A percentile compares a stretch with the other conserved stretches of the same genome.
Evolutionary conservation across 2,888 invertebrate species (phyloP).

Genomic region (Drosophila ustulata): DNA sequence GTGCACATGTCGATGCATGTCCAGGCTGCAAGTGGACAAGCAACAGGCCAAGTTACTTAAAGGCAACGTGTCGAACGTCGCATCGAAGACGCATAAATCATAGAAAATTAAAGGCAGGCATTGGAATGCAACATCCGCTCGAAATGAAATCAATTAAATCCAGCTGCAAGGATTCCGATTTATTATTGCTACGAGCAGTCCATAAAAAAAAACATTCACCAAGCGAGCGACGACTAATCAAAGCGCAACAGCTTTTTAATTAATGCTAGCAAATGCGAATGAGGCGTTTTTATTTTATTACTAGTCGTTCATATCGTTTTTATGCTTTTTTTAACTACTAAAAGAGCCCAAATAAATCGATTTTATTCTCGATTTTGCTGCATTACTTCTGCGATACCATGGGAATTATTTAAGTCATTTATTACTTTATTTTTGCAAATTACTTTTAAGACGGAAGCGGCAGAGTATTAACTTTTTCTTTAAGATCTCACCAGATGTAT

Average conservation of each 20-base stretch:
- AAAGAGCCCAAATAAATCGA: not conserved
- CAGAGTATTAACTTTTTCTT: not conserved
- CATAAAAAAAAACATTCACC: not conserved
- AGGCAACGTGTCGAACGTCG: slow-evolving; percentile 15
- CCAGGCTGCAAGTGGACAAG: slow-evolving; percentile 30
- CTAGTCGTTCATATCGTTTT: not conserved
- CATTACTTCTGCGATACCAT: not conserved
- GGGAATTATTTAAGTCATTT: not conserved
- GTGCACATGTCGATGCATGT: slow-evolving; percentile 69
- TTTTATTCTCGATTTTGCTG: not conserved
- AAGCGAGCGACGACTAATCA: not conserved
- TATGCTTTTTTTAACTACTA: not conserved
- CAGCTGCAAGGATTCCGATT: slow-evolving; percentile 17
- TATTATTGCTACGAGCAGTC: slow-evolving; percentile 1
- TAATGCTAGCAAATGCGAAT: slow-evolving; percentile 6
- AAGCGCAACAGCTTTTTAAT: slow-evolving; percentile 15
- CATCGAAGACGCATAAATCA: slow-evolving; percentile 19
- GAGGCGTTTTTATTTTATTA: not conserved
- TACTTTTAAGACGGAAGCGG: not conserved
- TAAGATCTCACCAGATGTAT: too few species aligned
- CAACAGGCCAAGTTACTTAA: slow-evolving; percentile 64
- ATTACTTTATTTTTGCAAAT: not conserved
- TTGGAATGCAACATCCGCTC: slow-evolving; percentile 44
- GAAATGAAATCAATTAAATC: slow-evolving; percentile 50
- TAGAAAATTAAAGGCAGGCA: slow-evolving; percentile 58